A percentile compares a stretch with the other conserved stretches of the same genome.
These are phyloP conservation scores for Drosophila subobscura DNA, from an alignment of 1,140 invertebrate species.

Conservation along the genomic window DNA sequence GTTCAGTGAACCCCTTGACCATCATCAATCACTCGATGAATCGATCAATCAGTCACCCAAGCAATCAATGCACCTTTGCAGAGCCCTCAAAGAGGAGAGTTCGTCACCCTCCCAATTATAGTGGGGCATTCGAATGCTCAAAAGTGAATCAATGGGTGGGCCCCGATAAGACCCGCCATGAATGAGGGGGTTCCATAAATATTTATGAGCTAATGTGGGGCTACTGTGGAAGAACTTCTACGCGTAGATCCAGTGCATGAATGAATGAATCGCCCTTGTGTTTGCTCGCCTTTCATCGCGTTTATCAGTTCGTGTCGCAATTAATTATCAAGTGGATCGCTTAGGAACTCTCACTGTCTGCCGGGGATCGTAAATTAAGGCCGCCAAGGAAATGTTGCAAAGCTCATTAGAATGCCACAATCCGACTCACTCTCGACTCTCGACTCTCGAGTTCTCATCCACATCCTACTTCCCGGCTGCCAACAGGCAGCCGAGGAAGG, in stretches of 20 bases:
- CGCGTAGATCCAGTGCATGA: conserved; percentile 6
- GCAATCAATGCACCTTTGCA: conserved; percentile 1
- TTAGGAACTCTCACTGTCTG: neutral
- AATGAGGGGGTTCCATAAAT: conserved; percentile 22
- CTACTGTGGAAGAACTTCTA: neutral
- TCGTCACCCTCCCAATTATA: conserved; percentile 43
- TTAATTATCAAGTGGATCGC: conserved; percentile 27
- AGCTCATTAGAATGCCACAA: conserved; percentile 46
- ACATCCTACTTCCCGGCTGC: conserved; percentile 34
- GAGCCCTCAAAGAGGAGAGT: conserved; percentile 5
- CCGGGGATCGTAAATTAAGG: conserved; percentile 38
- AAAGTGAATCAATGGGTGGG: conserved; percentile 18
- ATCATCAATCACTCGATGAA: conserved; percentile 29
- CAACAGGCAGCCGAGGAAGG: too few relatives aligned
- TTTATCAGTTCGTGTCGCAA: conserved; percentile 16
- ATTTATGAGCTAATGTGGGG: conserved; percentile 28
- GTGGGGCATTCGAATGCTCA: conserved; percentile 17
- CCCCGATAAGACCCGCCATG: conserved; percentile 21
- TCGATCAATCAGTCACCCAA: too few relatives aligned
- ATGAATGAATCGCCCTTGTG: conserved; percentile 45
- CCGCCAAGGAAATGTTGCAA: conserved; percentile 38
- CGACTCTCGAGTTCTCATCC: conserved; percentile 8
- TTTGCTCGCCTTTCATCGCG: conserved; percentile 19
- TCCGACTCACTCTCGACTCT: too few relatives aligned
- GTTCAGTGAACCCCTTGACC: conserved; percentile 19